These are phyloP conservation scores for Elymnias hypermnestra DNA, from an alignment of 1,140 invertebrate genomes.

Conservation along the genomic window DNA sequence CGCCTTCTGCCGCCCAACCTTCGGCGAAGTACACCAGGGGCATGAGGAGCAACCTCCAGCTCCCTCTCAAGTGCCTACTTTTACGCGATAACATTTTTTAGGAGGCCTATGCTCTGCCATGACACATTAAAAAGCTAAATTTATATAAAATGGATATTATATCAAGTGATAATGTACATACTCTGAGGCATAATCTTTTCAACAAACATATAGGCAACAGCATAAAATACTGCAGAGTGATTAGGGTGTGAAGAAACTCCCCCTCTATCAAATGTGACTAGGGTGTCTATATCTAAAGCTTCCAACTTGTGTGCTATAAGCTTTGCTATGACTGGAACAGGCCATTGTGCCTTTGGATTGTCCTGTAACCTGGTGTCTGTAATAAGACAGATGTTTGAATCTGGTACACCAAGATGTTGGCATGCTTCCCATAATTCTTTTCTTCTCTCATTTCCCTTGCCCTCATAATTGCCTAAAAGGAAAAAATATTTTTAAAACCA, in stretches of 20 bases:
- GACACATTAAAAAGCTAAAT: too few relatives aligned
- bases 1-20: too few relatives aligned
- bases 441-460: constrained; percentile 81
- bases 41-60: too few relatives aligned
- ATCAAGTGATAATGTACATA: too few relatives aligned
- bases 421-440: constrained; percentile 89
- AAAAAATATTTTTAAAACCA: too few relatives aligned
- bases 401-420: constrained; percentile 84
- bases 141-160: too few relatives aligned
- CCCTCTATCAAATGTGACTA: constrained; percentile 94
- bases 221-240: constrained; percentile 90
- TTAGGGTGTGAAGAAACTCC: constrained; percentile 94
- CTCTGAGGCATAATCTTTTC: constrained; percentile 82
- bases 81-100: too few relatives aligned
- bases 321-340: constrained; percentile 82
- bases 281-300: constrained; percentile 85
- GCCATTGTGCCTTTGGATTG: constrained; percentile 85
- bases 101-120: too few relatives aligned
- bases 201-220: constrained; percentile 84
- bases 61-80: too few relatives aligned
- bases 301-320: constrained; percentile 84
- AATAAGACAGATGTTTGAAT: constrained; percentile 84
- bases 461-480: constrained; percentile 83
- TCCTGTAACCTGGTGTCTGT: constrained; percentile 85
- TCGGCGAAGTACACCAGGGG: too few relatives aligned